Base-by-base conservation (phyloP, 2,888 invertebrate genomes). In the Hypercompe scribonia region DNA sequence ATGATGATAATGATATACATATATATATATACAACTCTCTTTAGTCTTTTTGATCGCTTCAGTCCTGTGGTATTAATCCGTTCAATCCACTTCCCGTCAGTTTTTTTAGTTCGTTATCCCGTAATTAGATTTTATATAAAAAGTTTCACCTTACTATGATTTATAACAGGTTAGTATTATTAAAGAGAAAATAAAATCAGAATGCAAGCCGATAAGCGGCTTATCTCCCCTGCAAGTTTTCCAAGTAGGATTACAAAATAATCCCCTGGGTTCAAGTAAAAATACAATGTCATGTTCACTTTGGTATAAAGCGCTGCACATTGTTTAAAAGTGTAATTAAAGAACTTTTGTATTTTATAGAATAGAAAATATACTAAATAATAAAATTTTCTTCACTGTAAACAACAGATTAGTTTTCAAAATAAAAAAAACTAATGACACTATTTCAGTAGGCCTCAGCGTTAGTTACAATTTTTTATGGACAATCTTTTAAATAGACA, bases 131-230 rank as follows among this genome's bases (percentile, higher is more conserved):
- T 58, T 58, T 15, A 58, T 10, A 18, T 21, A 18, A 64, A 5
- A 66, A 70, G 13, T 70, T 65, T 61, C 31, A 42, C 39, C 50
- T 34, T 33, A 63, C 46, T 69, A 42, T 67, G 34, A 67, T 68
- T 68, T 65, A 68, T 65, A 46, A 61, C 58, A 33, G 21, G n/a
- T 61, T 34, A 42, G 71, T 36, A 71, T 36, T 34, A 10, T 18
- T 13, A 46, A 34, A 42, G 46, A 68, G 33, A n/a, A 72, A 70
- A 68, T 68, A 65, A 50, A 70, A 74, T n/a, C 58, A 65, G 68
- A 68, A n/a, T 71, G 13, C 68, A 71, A 71, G 68, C 63, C 58
- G 67, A 54, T 69, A 71, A 74, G 74, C 65, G 68, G 65, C 68
- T 67, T 74, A 71, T 65, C 68, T 61, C 24, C n/a, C n/a, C 24